phyloP scores from a whole-genome alignment of 2,888 invertebrate species.

The Chloroclystis v-ata region DNA sequence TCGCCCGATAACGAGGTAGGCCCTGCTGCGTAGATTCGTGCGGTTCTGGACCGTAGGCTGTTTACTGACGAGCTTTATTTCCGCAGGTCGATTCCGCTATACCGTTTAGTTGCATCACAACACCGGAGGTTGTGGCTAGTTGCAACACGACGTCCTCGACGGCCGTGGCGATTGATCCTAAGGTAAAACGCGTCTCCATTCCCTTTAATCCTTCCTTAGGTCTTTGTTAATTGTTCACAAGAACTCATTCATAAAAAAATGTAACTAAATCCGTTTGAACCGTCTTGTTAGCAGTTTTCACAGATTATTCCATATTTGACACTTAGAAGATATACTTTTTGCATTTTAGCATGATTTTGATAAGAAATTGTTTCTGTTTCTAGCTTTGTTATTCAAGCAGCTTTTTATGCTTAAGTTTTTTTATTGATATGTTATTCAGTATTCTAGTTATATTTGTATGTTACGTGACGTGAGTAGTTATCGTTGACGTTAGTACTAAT shows the following conservation, averaged over 20 bases:
- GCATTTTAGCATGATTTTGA: background rate
- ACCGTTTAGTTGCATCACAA: conserved; percentile 75
- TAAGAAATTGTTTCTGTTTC: background rate
- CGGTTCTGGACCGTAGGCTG: conserved; percentile 14
- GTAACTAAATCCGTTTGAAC: background rate
- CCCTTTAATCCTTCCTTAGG: background rate
- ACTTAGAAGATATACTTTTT: background rate
- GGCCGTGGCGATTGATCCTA: conserved; percentile 56
- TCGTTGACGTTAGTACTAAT: too few relatives aligned
- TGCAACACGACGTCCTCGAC: conserved; percentile 63
- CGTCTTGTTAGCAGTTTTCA: conserved; percentile 8
- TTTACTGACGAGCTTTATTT: conserved; percentile 34
- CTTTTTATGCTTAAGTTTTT: background rate
- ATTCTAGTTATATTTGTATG: background rate
- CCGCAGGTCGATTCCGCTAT: conserved; percentile 70
- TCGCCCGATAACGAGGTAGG: conserved; percentile 54
- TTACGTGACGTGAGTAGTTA: too few relatives aligned
- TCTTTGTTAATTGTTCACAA: conserved; percentile 2
- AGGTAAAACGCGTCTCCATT: conserved; percentile 48
- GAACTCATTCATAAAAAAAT: background rate
- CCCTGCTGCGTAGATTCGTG: conserved; percentile 19
- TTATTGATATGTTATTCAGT: background rate
- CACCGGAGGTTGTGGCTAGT: conserved; percentile 68
- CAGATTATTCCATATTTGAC: background rate
- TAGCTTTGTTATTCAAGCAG: conserved; percentile 3